Evolutionary conservation across 2,113 vertebrate genomes (phyloP).

Genomic region (Crotalus helleri): DNA sequence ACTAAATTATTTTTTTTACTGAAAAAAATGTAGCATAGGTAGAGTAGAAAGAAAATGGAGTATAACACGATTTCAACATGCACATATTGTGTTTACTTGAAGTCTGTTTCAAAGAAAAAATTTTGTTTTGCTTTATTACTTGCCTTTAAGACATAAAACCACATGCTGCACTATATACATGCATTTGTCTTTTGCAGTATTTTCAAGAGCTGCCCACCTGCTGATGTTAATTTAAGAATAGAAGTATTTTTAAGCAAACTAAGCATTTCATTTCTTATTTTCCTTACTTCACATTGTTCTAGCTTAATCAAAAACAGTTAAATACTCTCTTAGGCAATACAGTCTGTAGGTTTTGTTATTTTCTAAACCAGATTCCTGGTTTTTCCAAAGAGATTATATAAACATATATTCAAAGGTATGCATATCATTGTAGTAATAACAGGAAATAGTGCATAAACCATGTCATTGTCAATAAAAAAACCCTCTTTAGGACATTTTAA

Average conservation of each 20-base stretch:
- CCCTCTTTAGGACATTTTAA: background rate
- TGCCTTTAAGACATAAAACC: constrained; percentile 19
- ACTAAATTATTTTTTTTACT: background rate
- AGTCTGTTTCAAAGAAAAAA: background rate
- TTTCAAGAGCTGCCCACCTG: constrained; percentile 6
- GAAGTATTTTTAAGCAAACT: constrained; percentile 23
- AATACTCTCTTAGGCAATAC: background rate
- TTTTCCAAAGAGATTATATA: constrained; percentile 33
- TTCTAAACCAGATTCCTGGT: constrained; percentile 20
- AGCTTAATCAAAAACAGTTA: constrained; percentile 2
- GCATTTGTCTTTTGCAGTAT: constrained; percentile 8
- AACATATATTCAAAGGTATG: background rate
- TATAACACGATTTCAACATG: background rate
- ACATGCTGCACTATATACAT: background rate
- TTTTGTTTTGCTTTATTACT: background rate
- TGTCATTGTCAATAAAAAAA: background rate
- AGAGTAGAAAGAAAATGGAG: background rate
- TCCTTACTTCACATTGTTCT: background rate
- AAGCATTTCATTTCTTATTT: constrained; percentile 29
- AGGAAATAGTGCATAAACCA: background rate
- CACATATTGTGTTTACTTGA: background rate
- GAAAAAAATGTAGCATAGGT: background rate
- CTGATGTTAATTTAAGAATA: constrained; percentile 16
- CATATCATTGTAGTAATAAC: background rate
- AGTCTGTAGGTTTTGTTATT: background rate